phyloP scores from a whole-genome alignment of 2,113 vertebrate species.

The Tupaia chinensis region DNA sequence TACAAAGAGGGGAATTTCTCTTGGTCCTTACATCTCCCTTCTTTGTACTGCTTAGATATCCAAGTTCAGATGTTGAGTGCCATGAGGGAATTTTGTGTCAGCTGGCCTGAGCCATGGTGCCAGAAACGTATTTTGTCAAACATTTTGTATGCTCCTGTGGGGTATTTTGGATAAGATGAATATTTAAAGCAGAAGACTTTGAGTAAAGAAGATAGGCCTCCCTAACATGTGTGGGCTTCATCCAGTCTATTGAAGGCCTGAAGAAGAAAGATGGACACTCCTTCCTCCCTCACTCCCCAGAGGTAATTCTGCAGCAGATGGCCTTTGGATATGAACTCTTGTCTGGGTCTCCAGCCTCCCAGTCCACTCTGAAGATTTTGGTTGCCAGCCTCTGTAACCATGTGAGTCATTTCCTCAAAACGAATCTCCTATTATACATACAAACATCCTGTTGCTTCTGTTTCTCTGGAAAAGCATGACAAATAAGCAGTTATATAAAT shows the following conservation, averaged over 20 bases:
- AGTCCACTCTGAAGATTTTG: neutral
- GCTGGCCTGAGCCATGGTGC: neutral
- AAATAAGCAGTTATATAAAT: neutral
- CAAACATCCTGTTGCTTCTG: neutral
- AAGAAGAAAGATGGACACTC: neutral
- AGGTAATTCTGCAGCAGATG: neutral
- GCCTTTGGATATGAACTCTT: neutral
- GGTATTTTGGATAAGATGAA: neutral
- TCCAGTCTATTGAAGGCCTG: neutral
- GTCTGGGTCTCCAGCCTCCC: neutral
- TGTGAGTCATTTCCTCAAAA: neutral
- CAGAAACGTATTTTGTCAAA: neutral
- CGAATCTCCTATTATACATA: neutral
- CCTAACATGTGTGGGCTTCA: neutral
- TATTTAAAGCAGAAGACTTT: neutral
- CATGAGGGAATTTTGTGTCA: neutral
- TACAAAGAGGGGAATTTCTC: neutral
- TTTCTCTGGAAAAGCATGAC: neutral
- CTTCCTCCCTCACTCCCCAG: neutral
- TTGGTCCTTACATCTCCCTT: neutral
- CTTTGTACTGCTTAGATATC: neutral
- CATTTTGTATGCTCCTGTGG: neutral
- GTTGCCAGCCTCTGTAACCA: neutral
- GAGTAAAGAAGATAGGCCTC: neutral
- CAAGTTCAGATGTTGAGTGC: neutral